phyloP scores from a whole-genome alignment of 2,797 vertebrate genomes.

The Tympanoctomys barrerae region DNA sequence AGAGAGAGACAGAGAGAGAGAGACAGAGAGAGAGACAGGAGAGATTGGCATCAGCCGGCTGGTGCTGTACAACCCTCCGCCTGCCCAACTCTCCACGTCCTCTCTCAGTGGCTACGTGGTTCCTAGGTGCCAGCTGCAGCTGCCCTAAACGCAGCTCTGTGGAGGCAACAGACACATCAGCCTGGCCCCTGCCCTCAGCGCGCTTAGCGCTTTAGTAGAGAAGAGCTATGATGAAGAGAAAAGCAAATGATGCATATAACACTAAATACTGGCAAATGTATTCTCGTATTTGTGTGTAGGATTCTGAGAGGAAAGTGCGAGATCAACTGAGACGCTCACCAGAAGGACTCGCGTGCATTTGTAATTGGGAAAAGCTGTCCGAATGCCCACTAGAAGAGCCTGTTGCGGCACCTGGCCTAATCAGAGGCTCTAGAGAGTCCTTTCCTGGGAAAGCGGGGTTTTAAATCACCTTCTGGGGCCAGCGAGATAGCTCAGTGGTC shows the following conservation, averaged over 20 bases:
- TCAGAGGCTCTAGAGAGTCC: neutral
- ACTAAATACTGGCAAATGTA: slow-evolving; percentile 54
- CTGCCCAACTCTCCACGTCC: neutral
- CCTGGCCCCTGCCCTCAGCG: neutral
- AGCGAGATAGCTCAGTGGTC: no score
- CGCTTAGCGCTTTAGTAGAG: slow-evolving; percentile 1
- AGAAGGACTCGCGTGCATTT: slow-evolving; percentile 5
- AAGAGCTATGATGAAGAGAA: slow-evolving; percentile 10
- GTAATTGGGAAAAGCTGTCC: neutral
- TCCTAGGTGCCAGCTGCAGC: neutral
- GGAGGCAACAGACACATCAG: neutral
- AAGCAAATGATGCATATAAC: slow-evolving; percentile 32
- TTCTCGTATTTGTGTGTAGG: slow-evolving; percentile 10
- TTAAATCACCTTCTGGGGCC: neutral
- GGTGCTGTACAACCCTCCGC: neutral
- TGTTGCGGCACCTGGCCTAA: neutral
- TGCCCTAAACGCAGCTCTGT: neutral
- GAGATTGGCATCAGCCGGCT: neutral
- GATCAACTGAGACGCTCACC: neutral
- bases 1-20: no score
- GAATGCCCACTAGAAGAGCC: neutral
- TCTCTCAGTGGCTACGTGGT: neutral
- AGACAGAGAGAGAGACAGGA: neutral
- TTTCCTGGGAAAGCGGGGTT: neutral
- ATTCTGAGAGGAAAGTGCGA: neutral